These are phyloP conservation scores for Heliconius himera DNA, from an alignment of 1,140 invertebrate genomes.

Conservation along the genomic window DNA sequence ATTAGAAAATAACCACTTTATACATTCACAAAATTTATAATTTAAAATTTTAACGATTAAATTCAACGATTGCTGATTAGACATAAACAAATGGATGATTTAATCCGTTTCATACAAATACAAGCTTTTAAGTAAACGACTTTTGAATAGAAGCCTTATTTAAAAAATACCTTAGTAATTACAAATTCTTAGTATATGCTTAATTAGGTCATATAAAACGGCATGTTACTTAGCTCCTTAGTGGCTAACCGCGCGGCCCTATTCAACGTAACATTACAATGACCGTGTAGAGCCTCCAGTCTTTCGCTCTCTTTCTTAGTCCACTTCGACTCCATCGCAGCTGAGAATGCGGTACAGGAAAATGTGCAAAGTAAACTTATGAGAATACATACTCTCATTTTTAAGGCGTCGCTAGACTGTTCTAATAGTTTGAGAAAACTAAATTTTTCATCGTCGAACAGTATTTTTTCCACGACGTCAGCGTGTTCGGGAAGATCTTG, in stretches of 20 bases:
- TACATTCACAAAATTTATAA: no score
- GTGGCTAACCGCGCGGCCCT: slow-evolving; percentile 74
- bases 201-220: slow-evolving; percentile 71
- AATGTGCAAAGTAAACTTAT: slow-evolving; percentile 85
- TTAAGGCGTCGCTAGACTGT: slow-evolving; percentile 83
- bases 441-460: slow-evolving; percentile 81
- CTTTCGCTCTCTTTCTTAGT: slow-evolving; percentile 67
- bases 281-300: slow-evolving; percentile 70
- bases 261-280: slow-evolving; percentile 75
- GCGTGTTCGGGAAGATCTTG: slow-evolving; percentile 88
- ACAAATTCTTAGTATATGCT: neutral
- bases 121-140: no score
- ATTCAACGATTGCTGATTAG: no score
- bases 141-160: no score
- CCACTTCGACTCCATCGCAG: slow-evolving; percentile 83
- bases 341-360: slow-evolving; percentile 84
- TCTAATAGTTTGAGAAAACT: slow-evolving; percentile 84
- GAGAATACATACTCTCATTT: slow-evolving; percentile 85
- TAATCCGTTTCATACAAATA: no score
- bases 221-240: slow-evolving; percentile 76
- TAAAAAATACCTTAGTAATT: no score
- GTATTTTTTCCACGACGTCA: slow-evolving; percentile 87
- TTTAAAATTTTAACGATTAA: no score
- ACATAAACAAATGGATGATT: no score
- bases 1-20: no score